A percentile compares a stretch with the other conserved stretches of the same genome.
These are phyloP conservation scores for Istiophorus platypterus DNA, from an alignment of 2,113 vertebrate genomes.

Conservation along the genomic window DNA sequence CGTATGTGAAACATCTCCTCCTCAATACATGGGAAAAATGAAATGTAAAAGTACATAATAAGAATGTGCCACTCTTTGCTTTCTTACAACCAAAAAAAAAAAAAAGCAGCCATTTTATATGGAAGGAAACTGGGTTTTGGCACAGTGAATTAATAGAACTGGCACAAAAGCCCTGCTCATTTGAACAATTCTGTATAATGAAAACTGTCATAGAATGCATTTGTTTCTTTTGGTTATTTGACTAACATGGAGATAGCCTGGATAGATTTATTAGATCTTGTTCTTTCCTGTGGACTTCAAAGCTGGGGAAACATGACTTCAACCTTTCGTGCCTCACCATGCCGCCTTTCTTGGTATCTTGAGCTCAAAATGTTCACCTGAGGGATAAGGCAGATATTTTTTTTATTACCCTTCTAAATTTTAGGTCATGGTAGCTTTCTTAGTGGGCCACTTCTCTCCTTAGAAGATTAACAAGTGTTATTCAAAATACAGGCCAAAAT, in stretches of 20 bases:
- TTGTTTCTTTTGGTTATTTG: slow-evolving; percentile 61
- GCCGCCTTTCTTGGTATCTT: slow-evolving; percentile 23
- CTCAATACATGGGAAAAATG: background rate
- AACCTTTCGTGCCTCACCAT: slow-evolving; percentile 12
- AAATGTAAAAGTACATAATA: background rate
- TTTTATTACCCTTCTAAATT: slow-evolving; percentile 44
- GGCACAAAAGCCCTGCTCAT: slow-evolving; percentile 32
- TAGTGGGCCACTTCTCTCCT: background rate
- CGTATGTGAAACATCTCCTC: slow-evolving; percentile 20
- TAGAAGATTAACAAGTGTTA: slow-evolving; percentile 21
- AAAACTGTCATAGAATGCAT: slow-evolving; percentile 37
- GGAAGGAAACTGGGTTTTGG: slow-evolving; percentile 28
- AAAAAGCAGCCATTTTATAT: background rate
- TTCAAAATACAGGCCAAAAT: slow-evolving; percentile 30
- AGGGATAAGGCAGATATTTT: slow-evolving; percentile 8
- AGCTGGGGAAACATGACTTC: slow-evolving; percentile 37
- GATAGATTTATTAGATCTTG: slow-evolving; percentile 48
- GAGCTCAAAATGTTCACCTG: slow-evolving; percentile 23
- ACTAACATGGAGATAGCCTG: slow-evolving; percentile 13
- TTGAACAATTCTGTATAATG: slow-evolving; percentile 40
- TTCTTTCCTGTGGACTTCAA: slow-evolving; percentile 50
- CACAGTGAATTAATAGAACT: slow-evolving; percentile 16
- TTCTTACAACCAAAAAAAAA: slow-evolving; percentile 14
- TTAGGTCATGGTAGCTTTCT: slow-evolving; percentile 12
- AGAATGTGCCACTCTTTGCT: slow-evolving; percentile 27